Evolutionary conservation across 2,888 invertebrate species (phyloP), one percentile per base, ranked within the genome.

Genomic region (Gryllus longicercus): DNA sequence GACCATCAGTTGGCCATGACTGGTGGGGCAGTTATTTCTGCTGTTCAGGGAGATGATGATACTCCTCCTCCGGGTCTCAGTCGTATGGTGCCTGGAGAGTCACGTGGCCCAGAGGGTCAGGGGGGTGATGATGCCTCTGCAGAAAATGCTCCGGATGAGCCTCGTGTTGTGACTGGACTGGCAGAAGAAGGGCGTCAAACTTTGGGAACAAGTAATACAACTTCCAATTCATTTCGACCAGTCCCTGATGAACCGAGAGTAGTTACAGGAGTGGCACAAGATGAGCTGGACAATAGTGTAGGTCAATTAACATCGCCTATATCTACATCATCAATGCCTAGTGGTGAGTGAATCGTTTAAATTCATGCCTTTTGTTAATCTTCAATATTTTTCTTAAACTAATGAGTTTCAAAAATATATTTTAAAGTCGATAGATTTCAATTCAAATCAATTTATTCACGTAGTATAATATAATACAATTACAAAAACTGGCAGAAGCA

Each of bases 51-150:
- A 14, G 79, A 74, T 21, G 89, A 90, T 83, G 87, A 88, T 81
- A 87, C 90, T 82, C 92, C 92, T 1, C 92, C 92, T 4, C 82
- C 82, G 14, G 82, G 81, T 8, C 75, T 83, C n/a, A 78, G 82
- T 38, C 80, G 83, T 16, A 83, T 83, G 82, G 82, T 83, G 18
- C 83, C 84, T 25, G 84, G 84, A 10, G 84, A 84, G 51, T 83
- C 82, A 11, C 82, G 83, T 74, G 83, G 83, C 76, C 83, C 83
- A 51, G 83, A 83, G 75, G 81, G 81, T 49, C 79, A 76, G 18
- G 81, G 81, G 21, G 78, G 78, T 51, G 49, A 25, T 76, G 21
- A n/a, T 49, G 77, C 51, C 18, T 2, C 78, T 50, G 23, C n/a
- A n/a, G 51, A 78, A 63, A 63, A 63, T 63, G 75, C 79, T 21